Base-by-base conservation (phyloP, 2,797 vertebrate species). In the Mormyrops attenuatus region DNA sequence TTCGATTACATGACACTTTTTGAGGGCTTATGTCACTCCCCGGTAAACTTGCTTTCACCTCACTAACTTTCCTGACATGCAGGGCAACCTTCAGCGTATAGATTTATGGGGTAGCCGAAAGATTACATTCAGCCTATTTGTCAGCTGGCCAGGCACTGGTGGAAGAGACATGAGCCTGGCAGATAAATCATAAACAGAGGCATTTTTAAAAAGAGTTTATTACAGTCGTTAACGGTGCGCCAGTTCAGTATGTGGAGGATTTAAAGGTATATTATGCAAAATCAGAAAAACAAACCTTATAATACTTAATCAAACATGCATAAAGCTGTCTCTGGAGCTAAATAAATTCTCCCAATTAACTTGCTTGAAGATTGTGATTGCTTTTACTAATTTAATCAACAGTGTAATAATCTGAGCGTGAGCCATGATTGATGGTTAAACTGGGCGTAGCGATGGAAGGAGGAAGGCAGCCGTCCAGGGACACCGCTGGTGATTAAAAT, bases 221-320 rank as follows among this genome's bases (percentile, higher is more conserved):
- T 96, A 95, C 88, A 92, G 96, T 96, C 95, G 94, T 96, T 96
- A 96, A 96, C 96, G 94, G 93, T 82, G 87, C 93, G 93, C 94
- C 95, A 87, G 89, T 57, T 94, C 94, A 94, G 93, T 94, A 93
- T 89, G 92, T 15, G 86, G 90, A 95, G 94, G 95, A 96, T 97
- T 96, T 97, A 96, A 97, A 97, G 95, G 95, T 96, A 96, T 96
- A 97, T 97, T 97, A 97, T 97, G 96, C 96, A 96, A 97, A 97
- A 97, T 97, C 94, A 96, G 92, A 95, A 97, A 98, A 98, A 95
- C 96, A 97, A 96, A 96, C 96, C 96, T 96, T 95, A 95, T 96
- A 96, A 97, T 97, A 96, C 96, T 98, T 97, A 96, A 98, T 98
- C 97, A 98, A 96, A 96, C 94, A 96, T 92, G 94, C 96, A 95